These are phyloP conservation scores for Podiceps cristatus DNA, from an alignment of 2,113 vertebrate genomes.

Conservation along the genomic window DNA sequence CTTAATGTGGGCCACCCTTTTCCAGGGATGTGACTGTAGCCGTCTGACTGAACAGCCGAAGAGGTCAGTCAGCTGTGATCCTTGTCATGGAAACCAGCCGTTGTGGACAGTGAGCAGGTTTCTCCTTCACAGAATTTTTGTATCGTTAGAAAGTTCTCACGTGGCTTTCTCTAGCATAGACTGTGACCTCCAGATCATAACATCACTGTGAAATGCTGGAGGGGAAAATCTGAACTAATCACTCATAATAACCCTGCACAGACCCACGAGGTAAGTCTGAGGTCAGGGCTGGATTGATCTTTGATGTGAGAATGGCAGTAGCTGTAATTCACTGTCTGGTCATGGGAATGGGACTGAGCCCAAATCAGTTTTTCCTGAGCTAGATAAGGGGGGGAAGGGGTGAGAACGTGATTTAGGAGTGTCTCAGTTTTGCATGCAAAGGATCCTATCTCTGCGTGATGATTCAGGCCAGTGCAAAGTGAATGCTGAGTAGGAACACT, in stretches of 20 bases:
- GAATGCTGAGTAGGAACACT: not conserved
- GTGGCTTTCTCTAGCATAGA: not conserved
- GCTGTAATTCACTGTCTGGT: slow-evolving; percentile 7
- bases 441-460: not conserved
- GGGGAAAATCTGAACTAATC: slow-evolving; percentile 53
- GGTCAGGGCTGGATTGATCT: slow-evolving; percentile 37
- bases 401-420: not conserved
- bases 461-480: not conserved
- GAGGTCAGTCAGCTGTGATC: not conserved
- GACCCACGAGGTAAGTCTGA: slow-evolving; percentile 1
- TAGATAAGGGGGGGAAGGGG: not conserved
- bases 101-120: not conserved
- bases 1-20: not conserved
- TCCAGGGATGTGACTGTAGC: not conserved
- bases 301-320: slow-evolving; percentile 20
- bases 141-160: slow-evolving; percentile 3
- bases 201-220: not conserved
- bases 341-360: slow-evolving; percentile 31
- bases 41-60: rapidly evolving
- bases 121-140: not conserved
- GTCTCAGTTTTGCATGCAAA: not conserved
- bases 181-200: not conserved
- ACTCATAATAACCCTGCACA: slow-evolving; percentile 17
- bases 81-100: not conserved
- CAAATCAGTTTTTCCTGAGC: not conserved